Evolutionary conservation across 2,888 invertebrate genomes (phyloP).

Genomic region (Piscicola geometra): DNA sequence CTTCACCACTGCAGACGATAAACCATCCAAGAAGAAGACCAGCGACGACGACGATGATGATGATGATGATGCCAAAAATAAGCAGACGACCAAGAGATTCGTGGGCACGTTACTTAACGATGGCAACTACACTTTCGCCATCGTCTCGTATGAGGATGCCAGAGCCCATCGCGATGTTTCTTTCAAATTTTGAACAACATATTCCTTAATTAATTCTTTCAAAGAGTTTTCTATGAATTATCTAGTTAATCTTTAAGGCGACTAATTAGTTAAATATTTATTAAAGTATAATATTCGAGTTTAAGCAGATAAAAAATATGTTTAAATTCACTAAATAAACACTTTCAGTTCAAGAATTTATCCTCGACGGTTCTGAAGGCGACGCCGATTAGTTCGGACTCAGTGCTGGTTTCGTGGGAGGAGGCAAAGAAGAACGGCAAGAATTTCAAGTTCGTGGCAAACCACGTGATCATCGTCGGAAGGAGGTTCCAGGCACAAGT

Average conservation of each 20-base stretch:
- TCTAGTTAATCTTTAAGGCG: too few relatives aligned
- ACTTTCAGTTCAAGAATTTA: constrained; percentile 42
- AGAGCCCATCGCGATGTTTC: too few relatives aligned
- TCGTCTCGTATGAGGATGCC: background rate
- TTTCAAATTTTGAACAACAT: too few relatives aligned
- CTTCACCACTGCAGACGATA: too few relatives aligned
- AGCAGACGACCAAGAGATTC: background rate
- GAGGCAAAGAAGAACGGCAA: constrained; percentile 46
- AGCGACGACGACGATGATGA: too few relatives aligned
- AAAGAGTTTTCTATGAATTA: too few relatives aligned
- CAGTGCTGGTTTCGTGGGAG: constrained; percentile 50
- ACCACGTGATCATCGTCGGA: constrained; percentile 53
- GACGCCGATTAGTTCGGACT: constrained; percentile 47
- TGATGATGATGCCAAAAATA: background rate
- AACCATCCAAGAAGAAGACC: too few relatives aligned
- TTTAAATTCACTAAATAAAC: too few relatives aligned
- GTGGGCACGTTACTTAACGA: background rate
- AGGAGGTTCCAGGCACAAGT: constrained; percentile 48
- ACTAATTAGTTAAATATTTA: too few relatives aligned
- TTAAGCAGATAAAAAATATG: too few relatives aligned
- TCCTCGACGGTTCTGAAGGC: constrained; percentile 52
- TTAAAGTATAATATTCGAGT: too few relatives aligned
- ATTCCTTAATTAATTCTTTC: too few relatives aligned
- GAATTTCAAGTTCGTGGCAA: constrained; percentile 49
- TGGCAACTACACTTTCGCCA: background rate